Evolutionary conservation across 1,140 invertebrate genomes (phyloP).

Genomic region (Lasioglossum baleicum): DNA sequence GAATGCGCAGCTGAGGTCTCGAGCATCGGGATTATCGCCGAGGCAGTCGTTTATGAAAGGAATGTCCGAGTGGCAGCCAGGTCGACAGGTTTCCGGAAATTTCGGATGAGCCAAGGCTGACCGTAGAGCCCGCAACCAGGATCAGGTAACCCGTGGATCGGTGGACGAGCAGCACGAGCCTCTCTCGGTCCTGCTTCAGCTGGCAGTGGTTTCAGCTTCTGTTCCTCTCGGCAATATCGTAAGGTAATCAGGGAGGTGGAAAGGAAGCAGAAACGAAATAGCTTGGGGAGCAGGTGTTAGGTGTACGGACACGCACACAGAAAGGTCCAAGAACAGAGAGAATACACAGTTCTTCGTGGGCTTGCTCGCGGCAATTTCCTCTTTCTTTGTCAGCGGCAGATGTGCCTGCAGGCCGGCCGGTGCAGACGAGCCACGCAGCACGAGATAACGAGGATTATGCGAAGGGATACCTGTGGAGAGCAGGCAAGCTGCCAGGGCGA

Average conservation of each 20-base stretch:
- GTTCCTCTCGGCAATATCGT: background rate
- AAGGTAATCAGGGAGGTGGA: constrained; percentile 27
- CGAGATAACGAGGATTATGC: constrained; percentile 59
- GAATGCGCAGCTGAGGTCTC: no score
- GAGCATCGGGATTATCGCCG: no score
- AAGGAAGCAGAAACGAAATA: constrained; percentile 25
- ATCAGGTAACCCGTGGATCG: constrained; percentile 33
- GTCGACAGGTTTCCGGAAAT: constrained; percentile 13
- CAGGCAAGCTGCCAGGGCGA: constrained; percentile 37
- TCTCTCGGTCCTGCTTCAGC: constrained; percentile 5
- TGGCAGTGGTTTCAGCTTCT: background rate
- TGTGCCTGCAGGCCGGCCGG: constrained; percentile 43
- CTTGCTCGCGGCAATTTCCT: constrained; percentile 44
- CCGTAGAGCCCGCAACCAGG: constrained; percentile 1
- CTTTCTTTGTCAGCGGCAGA: constrained; percentile 53
- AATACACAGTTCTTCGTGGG: constrained; percentile 22
- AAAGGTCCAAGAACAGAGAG: constrained; percentile 35
- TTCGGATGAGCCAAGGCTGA: constrained; percentile 13
- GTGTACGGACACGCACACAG: constrained; percentile 3
- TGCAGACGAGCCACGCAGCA: constrained; percentile 29
- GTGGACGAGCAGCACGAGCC: constrained; percentile 51
- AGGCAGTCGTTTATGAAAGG: background rate
- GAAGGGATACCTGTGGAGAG: constrained; percentile 15
- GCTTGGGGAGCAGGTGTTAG: constrained; percentile 54
- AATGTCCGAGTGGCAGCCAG: background rate